phyloP scores from a whole-genome alignment of 1,140 invertebrate species.

The Adelges cooleyi region DNA sequence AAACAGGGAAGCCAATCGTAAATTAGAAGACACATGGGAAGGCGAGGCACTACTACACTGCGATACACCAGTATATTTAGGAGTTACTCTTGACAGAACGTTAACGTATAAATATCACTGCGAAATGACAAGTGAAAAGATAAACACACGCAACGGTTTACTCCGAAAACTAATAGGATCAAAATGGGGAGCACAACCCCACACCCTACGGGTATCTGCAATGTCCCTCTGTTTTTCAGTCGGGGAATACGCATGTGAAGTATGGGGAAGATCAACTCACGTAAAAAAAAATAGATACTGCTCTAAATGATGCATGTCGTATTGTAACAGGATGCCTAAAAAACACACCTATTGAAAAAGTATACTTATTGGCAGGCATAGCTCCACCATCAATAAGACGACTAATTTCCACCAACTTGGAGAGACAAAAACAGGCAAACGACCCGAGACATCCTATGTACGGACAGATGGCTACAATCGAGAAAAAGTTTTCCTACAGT shows the following conservation, averaged over 20 bases:
- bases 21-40: slow-evolving; percentile 35
- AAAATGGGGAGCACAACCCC: slow-evolving; percentile 16
- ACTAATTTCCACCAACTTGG: neutral
- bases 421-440: neutral
- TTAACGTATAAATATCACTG: slow-evolving; percentile 17
- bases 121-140: neutral
- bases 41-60: neutral
- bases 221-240: slow-evolving; percentile 1
- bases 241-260: neutral
- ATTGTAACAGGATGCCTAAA: slow-evolving; percentile 27
- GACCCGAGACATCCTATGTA: slow-evolving; percentile 23
- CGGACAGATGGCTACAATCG: slow-evolving; percentile 1
- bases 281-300: neutral
- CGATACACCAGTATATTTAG: neutral
- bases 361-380: slow-evolving; percentile 10
- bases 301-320: slow-evolving; percentile 3
- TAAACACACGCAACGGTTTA: neutral
- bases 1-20: slow-evolving; percentile 43
- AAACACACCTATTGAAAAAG: slow-evolving; percentile 9
- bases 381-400: slow-evolving; percentile 6
- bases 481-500: slow-evolving; percentile 1
- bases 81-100: slow-evolving; percentile 6
- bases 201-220: neutral
- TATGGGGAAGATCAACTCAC: slow-evolving; percentile 3
- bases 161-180: neutral